Percentiles rank a stretch among this genome's conserved stretches.
phyloP scores from a whole-genome alignment of 2,113 vertebrate genomes.

The Craseonycteris thonglongyai region DNA sequence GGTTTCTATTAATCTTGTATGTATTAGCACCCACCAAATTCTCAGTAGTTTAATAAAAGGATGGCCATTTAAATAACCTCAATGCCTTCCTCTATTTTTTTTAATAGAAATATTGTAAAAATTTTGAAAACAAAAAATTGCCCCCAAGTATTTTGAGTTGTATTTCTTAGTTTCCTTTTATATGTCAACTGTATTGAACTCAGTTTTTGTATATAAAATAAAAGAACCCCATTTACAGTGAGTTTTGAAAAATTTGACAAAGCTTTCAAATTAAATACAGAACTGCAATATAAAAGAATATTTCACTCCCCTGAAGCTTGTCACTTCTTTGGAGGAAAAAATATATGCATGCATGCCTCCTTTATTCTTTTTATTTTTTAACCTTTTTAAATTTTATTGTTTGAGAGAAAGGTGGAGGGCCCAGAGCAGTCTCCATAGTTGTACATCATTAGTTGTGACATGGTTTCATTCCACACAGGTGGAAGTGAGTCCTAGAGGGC shows the following conservation, averaged over 20 bases:
- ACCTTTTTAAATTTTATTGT: no score
- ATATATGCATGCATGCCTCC: background rate
- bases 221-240: background rate
- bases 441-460: no score
- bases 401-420: no score
- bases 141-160: background rate
- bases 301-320: background rate
- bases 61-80: background rate
- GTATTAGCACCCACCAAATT: background rate
- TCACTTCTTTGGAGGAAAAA: background rate
- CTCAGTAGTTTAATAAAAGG: background rate
- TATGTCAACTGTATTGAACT: background rate
- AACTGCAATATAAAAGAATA: background rate
- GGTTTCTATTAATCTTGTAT: background rate
- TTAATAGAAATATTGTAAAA: background rate
- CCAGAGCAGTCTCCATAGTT: no score
- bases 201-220: background rate
- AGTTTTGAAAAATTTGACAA: background rate
- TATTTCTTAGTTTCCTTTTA: background rate
- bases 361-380: no score
- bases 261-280: background rate
- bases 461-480: no score
- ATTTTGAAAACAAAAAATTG: background rate
- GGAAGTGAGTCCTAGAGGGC: no score
- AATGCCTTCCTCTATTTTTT: background rate